Evolutionary conservation across 2,888 invertebrate species (phyloP).

Genomic region (Vanessa cardui): DNA sequence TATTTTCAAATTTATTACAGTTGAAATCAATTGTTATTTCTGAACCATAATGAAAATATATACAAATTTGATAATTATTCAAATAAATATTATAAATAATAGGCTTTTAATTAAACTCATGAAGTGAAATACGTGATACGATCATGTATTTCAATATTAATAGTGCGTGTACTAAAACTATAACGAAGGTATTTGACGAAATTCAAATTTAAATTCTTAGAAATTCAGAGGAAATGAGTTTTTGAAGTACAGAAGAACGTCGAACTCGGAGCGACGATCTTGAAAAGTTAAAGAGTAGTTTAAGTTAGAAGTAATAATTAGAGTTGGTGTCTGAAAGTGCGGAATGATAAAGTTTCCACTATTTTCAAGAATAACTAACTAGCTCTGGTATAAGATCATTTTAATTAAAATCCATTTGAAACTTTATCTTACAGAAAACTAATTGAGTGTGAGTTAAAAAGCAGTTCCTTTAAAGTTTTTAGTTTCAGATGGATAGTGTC

Average conservation of each 20-base stretch:
- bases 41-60: too few species aligned
- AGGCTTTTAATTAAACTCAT: too few species aligned
- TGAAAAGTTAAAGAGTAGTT: slow-evolving; percentile 31
- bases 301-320: slow-evolving; percentile 36
- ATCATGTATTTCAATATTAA: too few species aligned
- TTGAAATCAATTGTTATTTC: too few species aligned
- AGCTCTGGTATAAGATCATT: slow-evolving; percentile 53
- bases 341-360: slow-evolving; percentile 53
- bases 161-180: background rate
- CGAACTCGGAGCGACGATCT: slow-evolving; percentile 14
- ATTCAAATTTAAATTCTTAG: slow-evolving; percentile 3
- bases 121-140: too few species aligned
- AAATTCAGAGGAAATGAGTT: slow-evolving; percentile 18
- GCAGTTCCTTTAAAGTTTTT: slow-evolving; percentile 7
- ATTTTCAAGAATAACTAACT: slow-evolving; percentile 59
- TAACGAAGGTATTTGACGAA: background rate
- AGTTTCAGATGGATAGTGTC: background rate
- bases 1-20: too few species aligned
- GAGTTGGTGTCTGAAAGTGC: slow-evolving; percentile 27
- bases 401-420: slow-evolving; percentile 63
- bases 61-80: too few species aligned
- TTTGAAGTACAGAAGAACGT: slow-evolving; percentile 17
- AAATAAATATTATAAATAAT: too few species aligned
- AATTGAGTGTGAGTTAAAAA: slow-evolving; percentile 39
- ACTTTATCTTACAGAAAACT: slow-evolving; percentile 50